These are phyloP conservation scores for Chiroxiphia lanceolata DNA, from an alignment of 2,797 vertebrate genomes.

Conservation along the genomic window DNA sequence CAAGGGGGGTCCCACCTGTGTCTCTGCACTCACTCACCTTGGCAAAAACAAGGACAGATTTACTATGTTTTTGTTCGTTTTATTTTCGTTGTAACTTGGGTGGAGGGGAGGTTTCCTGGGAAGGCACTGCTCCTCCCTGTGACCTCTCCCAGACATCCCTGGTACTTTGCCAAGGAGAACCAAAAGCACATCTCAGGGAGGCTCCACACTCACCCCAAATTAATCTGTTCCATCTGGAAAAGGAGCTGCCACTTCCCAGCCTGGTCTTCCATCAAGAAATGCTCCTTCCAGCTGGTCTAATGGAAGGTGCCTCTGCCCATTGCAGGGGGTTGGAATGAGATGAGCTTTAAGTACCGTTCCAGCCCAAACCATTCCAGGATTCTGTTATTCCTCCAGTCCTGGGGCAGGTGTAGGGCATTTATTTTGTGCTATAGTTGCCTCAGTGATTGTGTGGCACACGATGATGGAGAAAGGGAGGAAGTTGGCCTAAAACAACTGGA, in stretches of 20 bases:
- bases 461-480: neutral
- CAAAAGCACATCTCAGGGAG: neutral
- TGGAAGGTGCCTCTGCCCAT: neutral
- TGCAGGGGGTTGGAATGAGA: neutral
- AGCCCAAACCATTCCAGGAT: neutral
- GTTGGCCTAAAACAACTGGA: neutral
- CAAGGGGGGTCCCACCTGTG: neutral
- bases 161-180: fast-evolving
- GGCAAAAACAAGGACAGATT: neutral
- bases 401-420: neutral
- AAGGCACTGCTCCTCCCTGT: fast-evolving
- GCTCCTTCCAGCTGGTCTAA: neutral
- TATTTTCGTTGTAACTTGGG: neutral
- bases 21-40: neutral
- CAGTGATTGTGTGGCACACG: fast-evolving
- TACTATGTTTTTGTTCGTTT: neutral
- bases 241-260: neutral
- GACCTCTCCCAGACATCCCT: neutral
- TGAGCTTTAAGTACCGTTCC: neutral
- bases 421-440: fast-evolving
- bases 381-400: neutral
- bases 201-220: neutral
- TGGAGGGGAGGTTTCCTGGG: neutral
- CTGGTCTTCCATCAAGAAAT: neutral
- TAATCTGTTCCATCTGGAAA: neutral